Evolutionary conservation across 1,140 invertebrate genomes (phyloP), one percentile per base, ranked within the genome.

Genomic region (Pogonomyrmex barbatus): DNA sequence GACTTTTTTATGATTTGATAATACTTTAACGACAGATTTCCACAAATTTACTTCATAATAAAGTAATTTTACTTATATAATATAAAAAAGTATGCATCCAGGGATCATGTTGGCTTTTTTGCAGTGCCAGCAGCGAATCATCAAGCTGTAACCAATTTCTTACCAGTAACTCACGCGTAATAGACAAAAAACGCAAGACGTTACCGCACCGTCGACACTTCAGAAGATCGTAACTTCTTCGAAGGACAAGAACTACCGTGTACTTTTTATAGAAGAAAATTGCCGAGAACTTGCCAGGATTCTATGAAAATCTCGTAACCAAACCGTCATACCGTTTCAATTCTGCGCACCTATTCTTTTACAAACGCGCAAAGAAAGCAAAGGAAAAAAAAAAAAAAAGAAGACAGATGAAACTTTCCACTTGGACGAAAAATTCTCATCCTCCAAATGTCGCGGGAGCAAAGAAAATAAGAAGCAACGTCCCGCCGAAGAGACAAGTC

Each of bases 101-200:
- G 39, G 71, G 39, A 68, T 79, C 36, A 67, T 77, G 24, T 12
- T 2, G 14, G 10, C 12, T 30, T 65, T 78, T 78, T 79, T 67
- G 62, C 47, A n/a, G n/a, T 17, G 4, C 14, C 14, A 67, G 42
- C 71, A 33, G 60, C 45, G 63, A 81, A 70, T 81, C 78, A 45
- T 33, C 63, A 70, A 81, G 42, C 63, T 81, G 65, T 81, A 70
- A 81, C 78, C 45, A 70, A 81, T 81, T 81, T 81, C 78, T 71
- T 39, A 56, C 78, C 47, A 24, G 50, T 52, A 56, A 81, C 50
- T 82, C 39, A 71, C 78, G 50, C 52, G 78, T 81, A 81, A 82
- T 82, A 71, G 39, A 82, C 24, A 58, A 68, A 82, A 82, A 71
- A 82, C 45, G 47, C 36, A 24, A 77, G 14, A 63, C 24, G 75